These are phyloP conservation scores for Psittacus erithacus DNA, from an alignment of 2,113 vertebrate genomes.

Conservation along the genomic window DNA sequence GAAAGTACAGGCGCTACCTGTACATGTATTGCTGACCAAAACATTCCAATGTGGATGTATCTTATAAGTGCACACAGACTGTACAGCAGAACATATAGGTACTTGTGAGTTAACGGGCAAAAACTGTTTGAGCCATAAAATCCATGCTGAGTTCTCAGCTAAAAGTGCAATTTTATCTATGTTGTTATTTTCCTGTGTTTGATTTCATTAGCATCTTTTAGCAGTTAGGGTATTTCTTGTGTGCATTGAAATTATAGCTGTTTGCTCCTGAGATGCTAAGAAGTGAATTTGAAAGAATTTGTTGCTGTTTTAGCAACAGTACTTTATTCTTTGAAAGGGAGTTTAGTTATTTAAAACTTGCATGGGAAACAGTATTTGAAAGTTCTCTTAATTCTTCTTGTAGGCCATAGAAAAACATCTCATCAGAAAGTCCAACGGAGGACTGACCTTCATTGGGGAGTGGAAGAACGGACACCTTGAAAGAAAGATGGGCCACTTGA, in stretches of 20 bases:
- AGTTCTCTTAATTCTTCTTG: constrained; percentile 40
- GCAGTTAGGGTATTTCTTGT: neutral
- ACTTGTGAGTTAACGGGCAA: neutral
- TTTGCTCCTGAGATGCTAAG: neutral
- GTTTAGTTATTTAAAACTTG: neutral
- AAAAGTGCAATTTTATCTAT: neutral
- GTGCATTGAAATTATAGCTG: neutral
- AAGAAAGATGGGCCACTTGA: constrained; percentile 97
- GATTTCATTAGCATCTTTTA: neutral
- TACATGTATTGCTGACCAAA: neutral
- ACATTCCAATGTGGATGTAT: neutral
- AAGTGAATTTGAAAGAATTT: neutral
- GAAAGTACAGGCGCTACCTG: neutral
- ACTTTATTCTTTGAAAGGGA: neutral
- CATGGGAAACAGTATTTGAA: neutral
- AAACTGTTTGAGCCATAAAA: neutral
- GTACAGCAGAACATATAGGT: neutral
- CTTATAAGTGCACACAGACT: neutral
- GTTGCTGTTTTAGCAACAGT: neutral
- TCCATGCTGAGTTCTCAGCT: neutral
- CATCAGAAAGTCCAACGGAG: constrained; percentile 93
- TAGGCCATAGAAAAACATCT: constrained; percentile 98
- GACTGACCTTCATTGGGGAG: constrained; percentile 95
- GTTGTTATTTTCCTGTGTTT: neutral
- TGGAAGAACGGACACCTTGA: constrained; percentile 99